A percentile compares a stretch with the other conserved stretches of the same genome.
phyloP scores from a whole-genome alignment of 2,797 vertebrate species.

The Poecilia wingei region DNA sequence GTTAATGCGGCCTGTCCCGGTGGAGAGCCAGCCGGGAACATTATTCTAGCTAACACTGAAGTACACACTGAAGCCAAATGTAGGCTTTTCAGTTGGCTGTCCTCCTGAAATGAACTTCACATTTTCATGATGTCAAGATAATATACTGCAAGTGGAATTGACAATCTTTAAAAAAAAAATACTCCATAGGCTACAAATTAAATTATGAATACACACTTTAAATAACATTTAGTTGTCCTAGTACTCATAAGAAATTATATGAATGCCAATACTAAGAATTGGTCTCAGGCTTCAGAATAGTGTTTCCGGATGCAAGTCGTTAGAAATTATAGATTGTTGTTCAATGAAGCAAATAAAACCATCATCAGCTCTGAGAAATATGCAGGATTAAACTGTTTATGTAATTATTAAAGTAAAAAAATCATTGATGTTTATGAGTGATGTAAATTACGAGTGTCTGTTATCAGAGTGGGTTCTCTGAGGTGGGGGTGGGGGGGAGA shows the following conservation, averaged over 20 bases:
- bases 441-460: background rate
- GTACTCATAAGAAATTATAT: background rate
- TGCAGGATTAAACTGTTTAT: background rate
- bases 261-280: background rate
- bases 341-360: background rate
- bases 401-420: background rate
- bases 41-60: conserved; percentile 36
- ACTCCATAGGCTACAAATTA: background rate
- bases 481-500: background rate
- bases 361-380: background rate
- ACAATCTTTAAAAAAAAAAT: background rate
- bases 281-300: background rate
- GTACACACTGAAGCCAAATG: conserved; percentile 8
- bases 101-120: background rate
- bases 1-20: conserved; percentile 27
- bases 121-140: background rate
- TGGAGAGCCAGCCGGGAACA: conserved; percentile 8
- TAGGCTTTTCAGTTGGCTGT: background rate
- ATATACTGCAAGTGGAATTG: no score
- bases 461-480: background rate
- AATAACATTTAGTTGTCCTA: background rate
- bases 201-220: background rate
- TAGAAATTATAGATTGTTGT: background rate
- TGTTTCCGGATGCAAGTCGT: background rate
- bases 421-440: background rate